phyloP scores from a whole-genome alignment of 2,888 invertebrate genomes.

The Eristalis intricaria region DNA sequence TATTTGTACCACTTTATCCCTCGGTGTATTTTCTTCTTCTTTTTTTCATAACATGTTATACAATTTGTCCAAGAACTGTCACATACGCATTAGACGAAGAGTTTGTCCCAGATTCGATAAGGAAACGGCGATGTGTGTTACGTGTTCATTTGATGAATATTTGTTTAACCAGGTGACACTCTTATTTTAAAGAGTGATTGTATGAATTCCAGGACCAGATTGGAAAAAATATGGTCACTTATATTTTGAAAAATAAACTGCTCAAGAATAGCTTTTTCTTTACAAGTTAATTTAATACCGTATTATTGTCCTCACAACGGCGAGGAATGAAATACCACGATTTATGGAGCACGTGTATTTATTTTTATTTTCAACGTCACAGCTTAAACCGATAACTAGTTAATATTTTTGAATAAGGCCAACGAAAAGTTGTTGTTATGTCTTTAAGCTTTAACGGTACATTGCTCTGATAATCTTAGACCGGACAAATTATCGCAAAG shows the following conservation, averaged over 20 bases:
- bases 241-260: too few relatives aligned
- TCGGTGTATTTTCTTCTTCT: neutral
- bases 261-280: too few relatives aligned
- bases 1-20: conserved; percentile 6
- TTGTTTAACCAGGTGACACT: too few relatives aligned
- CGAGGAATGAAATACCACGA: neutral
- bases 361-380: neutral
- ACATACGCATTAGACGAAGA: conserved; percentile 21
- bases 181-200: too few relatives aligned
- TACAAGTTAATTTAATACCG: neutral
- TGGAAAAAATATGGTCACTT: neutral
- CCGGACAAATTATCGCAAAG: too few relatives aligned
- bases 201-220: too few relatives aligned
- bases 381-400: neutral
- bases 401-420: neutral
- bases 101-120: conserved; percentile 26
- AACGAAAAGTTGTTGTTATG: neutral
- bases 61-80: conserved; percentile 42
- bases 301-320: neutral
- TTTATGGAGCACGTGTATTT: neutral
- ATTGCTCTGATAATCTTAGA: neutral
- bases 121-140: neutral
- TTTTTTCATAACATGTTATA: conserved; percentile 40
- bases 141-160: neutral
- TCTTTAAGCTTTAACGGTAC: neutral